Conservation (phyloP, 2,888 invertebrate species). For the Meganola albula region DNA sequence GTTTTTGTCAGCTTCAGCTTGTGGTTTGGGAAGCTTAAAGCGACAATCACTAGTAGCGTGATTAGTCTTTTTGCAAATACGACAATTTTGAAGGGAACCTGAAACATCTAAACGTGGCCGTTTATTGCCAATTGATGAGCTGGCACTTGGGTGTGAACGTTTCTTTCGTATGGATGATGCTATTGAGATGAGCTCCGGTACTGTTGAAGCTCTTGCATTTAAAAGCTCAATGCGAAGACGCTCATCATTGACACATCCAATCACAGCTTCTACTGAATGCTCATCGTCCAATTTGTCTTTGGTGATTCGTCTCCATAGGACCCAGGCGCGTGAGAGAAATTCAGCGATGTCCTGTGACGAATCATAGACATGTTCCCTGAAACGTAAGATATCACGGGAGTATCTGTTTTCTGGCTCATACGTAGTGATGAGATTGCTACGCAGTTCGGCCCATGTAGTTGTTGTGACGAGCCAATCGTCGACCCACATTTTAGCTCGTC, state of each 20-base stretch:
- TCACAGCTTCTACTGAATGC: slow-evolving; percentile 30
- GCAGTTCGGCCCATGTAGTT: slow-evolving; percentile 23
- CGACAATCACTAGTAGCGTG: slow-evolving; percentile 16
- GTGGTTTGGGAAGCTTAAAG: slow-evolving; percentile 4
- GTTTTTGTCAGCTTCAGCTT: slow-evolving; percentile 3
- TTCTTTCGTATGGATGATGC: slow-evolving; percentile 22
- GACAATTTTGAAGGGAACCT: slow-evolving; percentile 6
- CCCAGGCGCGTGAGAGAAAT: slow-evolving; percentile 30
- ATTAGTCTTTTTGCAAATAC: slow-evolving; percentile 16
- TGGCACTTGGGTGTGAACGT: slow-evolving; percentile 9
- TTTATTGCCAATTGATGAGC: slow-evolving; percentile 4
- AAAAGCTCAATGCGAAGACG: slow-evolving; percentile 27
- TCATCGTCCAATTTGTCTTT: slow-evolving; percentile 23
- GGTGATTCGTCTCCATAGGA: slow-evolving; percentile 28
- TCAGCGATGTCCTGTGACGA: slow-evolving; percentile 25
- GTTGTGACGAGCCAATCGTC: slow-evolving; percentile 31
- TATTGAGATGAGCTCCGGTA: slow-evolving; percentile 28
- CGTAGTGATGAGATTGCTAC: slow-evolving; percentile 12
- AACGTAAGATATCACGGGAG: slow-evolving; percentile 26
- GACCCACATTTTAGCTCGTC: slow-evolving; percentile 28
- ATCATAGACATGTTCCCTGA: slow-evolving; percentile 29
- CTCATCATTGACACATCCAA: slow-evolving; percentile 27
- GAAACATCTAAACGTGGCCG: slow-evolving; percentile 11
- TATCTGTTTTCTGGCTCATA: slow-evolving; percentile 34
- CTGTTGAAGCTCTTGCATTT: slow-evolving; percentile 22